Base-by-base conservation (phyloP, 2,888 invertebrate species). In the Nemoura dubitans region DNA sequence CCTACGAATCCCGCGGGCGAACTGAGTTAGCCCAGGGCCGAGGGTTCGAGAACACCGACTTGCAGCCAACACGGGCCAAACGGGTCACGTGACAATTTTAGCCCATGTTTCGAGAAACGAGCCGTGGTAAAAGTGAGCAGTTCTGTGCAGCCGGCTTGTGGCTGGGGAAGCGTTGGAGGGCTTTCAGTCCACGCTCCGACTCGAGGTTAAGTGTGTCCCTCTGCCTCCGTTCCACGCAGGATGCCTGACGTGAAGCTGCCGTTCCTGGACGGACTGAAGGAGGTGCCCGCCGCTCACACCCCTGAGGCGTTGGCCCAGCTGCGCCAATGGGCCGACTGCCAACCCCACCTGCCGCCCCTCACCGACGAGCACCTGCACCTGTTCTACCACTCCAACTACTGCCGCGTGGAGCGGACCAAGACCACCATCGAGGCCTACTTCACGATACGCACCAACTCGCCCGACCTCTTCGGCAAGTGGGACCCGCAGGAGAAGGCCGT, bases 361-460 rank as follows among this genome's bases (percentile, higher is more conserved):
- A 28, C 94, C 0, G 94, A 95, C 89, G 95, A 95, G 89, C 94
- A 93, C 91, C 91, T 95, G 87, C 91, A 93, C 89, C 91, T 95
- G 88, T 95, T 95, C 91, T 92, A 95, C 7, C 95, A 95, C 91
- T 94, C 95, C 87, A 92, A 92, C 88, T 92, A 91, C 88, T 93
- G 92, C 89, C 91, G 92, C 81, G 89, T 91, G 16, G 92, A 92
- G 76, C 91, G 91, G 87, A 92, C 93, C 0, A 93, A 93, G 89
- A 91, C 90, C 87, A 91, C 92, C 43, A 92, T 93, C 76, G 93
- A 93, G 88, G 90, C 90, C 80, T 92, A 92, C 88, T 95, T 94
- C 91, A 94, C 94, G 0, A 91, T 94, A 25, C 91, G 94, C 77
- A 92, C 93, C 0, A 93, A 92, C 89, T 92, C 93, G 0, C 94